Base-by-base conservation (phyloP, 2,888 invertebrate genomes). In the Phanerotoma sp. region DNA sequence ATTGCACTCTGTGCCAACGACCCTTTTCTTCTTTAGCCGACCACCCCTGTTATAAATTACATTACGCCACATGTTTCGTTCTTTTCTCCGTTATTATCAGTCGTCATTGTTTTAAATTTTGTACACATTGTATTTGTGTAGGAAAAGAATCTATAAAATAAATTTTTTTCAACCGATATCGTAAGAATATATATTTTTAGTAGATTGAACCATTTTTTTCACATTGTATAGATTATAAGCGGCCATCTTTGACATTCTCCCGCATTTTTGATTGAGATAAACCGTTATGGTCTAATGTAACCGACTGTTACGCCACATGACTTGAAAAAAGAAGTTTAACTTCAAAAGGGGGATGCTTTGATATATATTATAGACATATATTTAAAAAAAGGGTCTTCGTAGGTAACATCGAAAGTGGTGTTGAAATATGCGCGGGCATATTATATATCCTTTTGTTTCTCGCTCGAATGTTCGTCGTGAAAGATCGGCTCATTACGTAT, bases 251-350 rank as follows among this genome's bases (percentile, higher is more conserved):
- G 13, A 32, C 5, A 13, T 20, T 38, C 28, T 47, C 21, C 22
- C 40, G 37, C 38, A 10, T 51, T 25, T n/a, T n/a, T n/a, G 9
- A 22, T n/a, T 18, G 22, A n/a, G 32, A 41, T 38, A 57, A 60
- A 54, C 60, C 55, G 54, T 57, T 62, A 53, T 54, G 57, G 41
- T 54, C 28, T 54, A 49, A 53, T 50, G 45, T 46, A 48, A 55
- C 48, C 51, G 55, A 57, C 60, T 54, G 60, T 63, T 62, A 62
- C 61, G 62, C 65, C 63, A 62, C 62, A 63, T 63, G 65, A 54
- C 52, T 28, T 5, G 5, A 13, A 28, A 42, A 32, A 21, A 28
- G 11, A 20, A 30, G 5, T 18, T 28, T 25, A 15, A 37, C 35
- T 18, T 25, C 1, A 16, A 40, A 30, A 37, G 54, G 49, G 42